These are phyloP conservation scores for Dimorphilus gyrociliatus DNA, from an alignment of 2,888 invertebrate species.

Conservation along the genomic window DNA sequence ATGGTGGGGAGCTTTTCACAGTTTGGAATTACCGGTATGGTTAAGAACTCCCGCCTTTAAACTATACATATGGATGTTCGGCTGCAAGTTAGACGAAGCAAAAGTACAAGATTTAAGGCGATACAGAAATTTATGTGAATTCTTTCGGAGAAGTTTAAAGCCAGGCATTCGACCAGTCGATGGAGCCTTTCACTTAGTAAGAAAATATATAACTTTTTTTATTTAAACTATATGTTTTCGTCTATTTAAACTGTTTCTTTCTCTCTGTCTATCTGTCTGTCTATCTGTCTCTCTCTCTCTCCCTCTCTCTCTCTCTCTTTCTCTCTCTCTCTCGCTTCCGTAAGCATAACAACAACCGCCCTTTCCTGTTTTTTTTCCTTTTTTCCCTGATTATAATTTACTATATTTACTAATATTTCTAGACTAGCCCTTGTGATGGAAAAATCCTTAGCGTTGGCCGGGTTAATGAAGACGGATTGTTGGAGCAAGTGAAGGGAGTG, in stretches of 20 bases:
- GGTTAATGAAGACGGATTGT: constrained; percentile 57
- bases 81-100: constrained; percentile 71
- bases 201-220: constrained; percentile 11
- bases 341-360: too few relatives aligned
- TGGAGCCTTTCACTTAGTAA: constrained; percentile 49
- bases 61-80: constrained; percentile 54
- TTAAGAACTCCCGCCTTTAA: constrained; percentile 49
- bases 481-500: constrained; percentile 89
- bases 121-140: constrained; percentile 67
- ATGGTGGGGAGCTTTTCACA: constrained; percentile 70
- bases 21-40: constrained; percentile 53
- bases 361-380: too few relatives aligned
- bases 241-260: too few relatives aligned
- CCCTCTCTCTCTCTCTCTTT: too few relatives aligned
- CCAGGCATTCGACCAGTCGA: constrained; percentile 59
- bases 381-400: too few relatives aligned
- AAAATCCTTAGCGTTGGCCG: constrained; percentile 71
- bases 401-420: too few relatives aligned
- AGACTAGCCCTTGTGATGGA: constrained; percentile 65
- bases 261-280: too few relatives aligned
- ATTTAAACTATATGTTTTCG: constrained; percentile 1
- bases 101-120: constrained; percentile 51
- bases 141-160: constrained; percentile 65
- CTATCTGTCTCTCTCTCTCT: too few relatives aligned
- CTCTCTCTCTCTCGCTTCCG: too few relatives aligned